These are phyloP conservation scores for Asarcornis scutulata DNA, from an alignment of 2,113 vertebrate species.

Conservation along the genomic window DNA sequence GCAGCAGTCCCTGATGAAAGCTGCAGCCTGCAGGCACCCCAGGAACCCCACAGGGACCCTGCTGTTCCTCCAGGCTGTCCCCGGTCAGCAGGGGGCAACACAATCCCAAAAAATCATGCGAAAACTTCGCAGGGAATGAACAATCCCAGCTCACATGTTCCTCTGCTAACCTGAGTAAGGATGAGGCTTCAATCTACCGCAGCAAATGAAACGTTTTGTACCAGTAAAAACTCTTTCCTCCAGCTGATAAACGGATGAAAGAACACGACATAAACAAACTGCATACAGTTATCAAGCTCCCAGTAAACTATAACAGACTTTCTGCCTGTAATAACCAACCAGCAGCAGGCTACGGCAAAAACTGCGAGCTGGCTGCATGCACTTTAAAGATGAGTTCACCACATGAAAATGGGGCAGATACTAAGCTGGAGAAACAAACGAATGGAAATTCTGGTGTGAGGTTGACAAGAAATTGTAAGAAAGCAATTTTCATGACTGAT, in stretches of 20 bases:
- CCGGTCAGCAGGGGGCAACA: conserved; percentile 61
- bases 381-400: not conserved
- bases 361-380: not conserved
- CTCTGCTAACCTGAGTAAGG: not conserved
- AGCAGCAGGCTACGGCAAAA: not conserved
- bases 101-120: conserved; percentile 3
- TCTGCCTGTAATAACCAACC: not conserved
- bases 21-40: not conserved
- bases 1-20: no score
- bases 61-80: not conserved
- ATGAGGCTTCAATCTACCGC: not conserved
- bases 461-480: not conserved
- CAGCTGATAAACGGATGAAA: not conserved
- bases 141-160: not conserved
- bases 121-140: not conserved
- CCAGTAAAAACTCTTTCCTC: not conserved
- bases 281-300: not conserved
- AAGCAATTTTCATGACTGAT: not conserved
- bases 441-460: not conserved
- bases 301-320: not conserved
- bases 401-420: not conserved
- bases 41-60: not conserved
- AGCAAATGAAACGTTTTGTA: not conserved
- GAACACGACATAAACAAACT: not conserved
- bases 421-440: not conserved